phyloP scores from a whole-genome alignment of 2,113 vertebrate species.

The Podiceps cristatus region DNA sequence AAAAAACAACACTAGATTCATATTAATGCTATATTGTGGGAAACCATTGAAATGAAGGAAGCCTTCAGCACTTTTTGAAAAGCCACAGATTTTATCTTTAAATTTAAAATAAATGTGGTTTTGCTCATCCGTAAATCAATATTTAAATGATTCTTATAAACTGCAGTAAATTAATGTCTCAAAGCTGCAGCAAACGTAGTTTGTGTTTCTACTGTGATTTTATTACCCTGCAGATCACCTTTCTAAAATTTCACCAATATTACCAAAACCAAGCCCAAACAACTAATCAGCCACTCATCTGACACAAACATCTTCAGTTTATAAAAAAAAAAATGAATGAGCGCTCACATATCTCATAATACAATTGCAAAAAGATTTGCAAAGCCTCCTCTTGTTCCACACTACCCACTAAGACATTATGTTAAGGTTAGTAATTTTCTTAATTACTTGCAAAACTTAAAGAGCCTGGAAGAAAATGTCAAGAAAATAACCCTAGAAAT shows the following conservation, averaged over 20 bases:
- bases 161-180: background rate
- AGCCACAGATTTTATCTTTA: constrained; percentile 9
- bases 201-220: background rate
- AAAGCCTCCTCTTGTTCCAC: background rate
- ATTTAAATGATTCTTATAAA: background rate
- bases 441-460: background rate
- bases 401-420: background rate
- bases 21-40: background rate
- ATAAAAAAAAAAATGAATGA: background rate
- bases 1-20: background rate
- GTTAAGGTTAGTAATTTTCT: background rate
- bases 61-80: background rate
- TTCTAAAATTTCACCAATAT: background rate
- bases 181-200: background rate
- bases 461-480: background rate
- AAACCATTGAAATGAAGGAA: background rate
- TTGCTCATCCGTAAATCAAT: background rate
- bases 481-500: background rate
- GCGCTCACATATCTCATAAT: background rate
- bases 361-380: background rate
- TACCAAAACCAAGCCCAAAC: background rate
- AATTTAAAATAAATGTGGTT: background rate
- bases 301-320: background rate
- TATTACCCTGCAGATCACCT: background rate
- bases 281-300: background rate